These are phyloP conservation scores for Tholera decimalis DNA, from an alignment of 2,888 invertebrate species.

Conservation along the genomic window DNA sequence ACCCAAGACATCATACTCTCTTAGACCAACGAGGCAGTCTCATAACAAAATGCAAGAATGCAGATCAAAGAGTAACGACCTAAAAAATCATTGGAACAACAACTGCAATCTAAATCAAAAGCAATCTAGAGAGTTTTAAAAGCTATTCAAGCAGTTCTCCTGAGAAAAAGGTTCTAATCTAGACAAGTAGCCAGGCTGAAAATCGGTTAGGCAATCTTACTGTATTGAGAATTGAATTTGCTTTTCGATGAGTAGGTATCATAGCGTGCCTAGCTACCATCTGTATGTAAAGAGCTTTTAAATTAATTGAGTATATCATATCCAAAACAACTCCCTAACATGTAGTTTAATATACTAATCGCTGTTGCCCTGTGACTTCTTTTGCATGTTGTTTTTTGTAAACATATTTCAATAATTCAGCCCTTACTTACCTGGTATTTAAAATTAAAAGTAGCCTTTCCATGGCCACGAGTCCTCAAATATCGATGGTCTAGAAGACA, in stretches of 20 bases:
- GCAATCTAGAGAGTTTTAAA: constrained; percentile 36
- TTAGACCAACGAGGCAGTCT: not conserved
- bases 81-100: constrained; percentile 45
- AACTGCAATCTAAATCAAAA: constrained; percentile 59
- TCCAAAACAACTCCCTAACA: not conserved
- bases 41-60: not conserved
- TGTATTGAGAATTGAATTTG: constrained; percentile 26
- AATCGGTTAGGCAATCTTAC: too few species aligned
- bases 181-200: constrained; percentile 10
- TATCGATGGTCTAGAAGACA: too few species aligned
- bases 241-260: constrained; percentile 9
- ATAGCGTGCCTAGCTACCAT: not conserved
- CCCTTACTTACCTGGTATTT: too few species aligned
- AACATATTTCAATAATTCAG: too few species aligned
- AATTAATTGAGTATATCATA: constrained; percentile 24
- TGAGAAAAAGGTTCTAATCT: constrained; percentile 44
- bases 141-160: constrained; percentile 24
- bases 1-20: too few species aligned
- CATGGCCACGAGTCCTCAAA: too few species aligned
- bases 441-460: too few species aligned
- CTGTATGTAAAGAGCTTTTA: not conserved
- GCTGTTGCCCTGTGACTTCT: too few species aligned
- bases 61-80: constrained; percentile 20
- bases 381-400: too few species aligned
- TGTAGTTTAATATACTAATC: constrained; percentile 10